Evolutionary conservation across 2,797 vertebrate species (phyloP).

Genomic region (Odontamblyopus lacepedii): DNA sequence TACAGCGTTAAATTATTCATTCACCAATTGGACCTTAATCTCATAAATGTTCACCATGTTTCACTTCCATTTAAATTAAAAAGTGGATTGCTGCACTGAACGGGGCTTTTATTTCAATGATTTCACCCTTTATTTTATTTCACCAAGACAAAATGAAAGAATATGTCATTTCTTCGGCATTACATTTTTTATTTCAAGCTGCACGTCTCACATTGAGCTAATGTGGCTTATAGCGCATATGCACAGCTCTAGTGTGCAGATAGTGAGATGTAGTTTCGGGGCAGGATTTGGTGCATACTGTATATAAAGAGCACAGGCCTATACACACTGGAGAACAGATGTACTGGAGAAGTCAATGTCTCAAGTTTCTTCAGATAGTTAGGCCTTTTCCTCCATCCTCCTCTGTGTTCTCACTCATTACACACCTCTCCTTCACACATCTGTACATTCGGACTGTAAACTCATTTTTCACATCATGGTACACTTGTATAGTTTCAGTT

Average conservation of each 20-base stretch:
- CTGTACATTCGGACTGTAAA: conserved; percentile 15
- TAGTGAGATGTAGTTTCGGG: conserved; percentile 25
- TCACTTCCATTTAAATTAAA: neutral
- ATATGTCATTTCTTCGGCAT: neutral
- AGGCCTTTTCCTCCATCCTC: conserved; percentile 17
- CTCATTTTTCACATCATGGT: neutral
- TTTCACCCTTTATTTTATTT: conserved; percentile 1
- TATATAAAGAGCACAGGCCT: conserved; percentile 17
- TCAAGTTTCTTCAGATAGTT: conserved; percentile 26
- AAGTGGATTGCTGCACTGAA: neutral
- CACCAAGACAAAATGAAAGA: neutral
- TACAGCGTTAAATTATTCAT: conserved; percentile 6
- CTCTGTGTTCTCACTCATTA: conserved; percentile 26
- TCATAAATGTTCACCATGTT: neutral
- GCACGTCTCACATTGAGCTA: conserved; percentile 8
- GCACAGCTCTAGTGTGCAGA: conserved; percentile 11
- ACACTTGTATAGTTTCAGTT: neutral
- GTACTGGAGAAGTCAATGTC: conserved; percentile 8
- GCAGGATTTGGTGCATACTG: conserved; percentile 29
- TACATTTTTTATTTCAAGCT: neutral
- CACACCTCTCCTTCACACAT: conserved; percentile 11
- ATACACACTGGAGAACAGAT: neutral
- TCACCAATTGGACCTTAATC: neutral
- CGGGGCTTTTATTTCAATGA: neutral
- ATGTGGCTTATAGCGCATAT: neutral